Evolutionary conservation across 2,888 invertebrate species (phyloP), one percentile per base, ranked within the genome.

Genomic region (Agrotis exclamationis): DNA sequence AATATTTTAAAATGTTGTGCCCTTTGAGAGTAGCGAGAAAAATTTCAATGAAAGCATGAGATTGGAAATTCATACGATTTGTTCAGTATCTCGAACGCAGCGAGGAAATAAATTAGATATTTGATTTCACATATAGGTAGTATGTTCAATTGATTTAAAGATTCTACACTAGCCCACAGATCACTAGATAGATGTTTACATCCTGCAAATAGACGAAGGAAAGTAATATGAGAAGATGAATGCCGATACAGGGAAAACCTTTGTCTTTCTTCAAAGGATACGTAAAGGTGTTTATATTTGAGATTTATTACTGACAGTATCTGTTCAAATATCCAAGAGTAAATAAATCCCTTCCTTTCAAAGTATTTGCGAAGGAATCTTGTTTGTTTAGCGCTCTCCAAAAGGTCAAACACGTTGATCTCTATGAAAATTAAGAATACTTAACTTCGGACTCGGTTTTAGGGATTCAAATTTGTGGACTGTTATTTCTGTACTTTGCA

Each of bases 331-430:
- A 83, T 82, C 77, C 63, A 33, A 63, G 53, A 53, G 70, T 73
- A 75, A 80, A 71, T 83, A 83, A 65, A 83, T 74, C 47, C 66
- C 62, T 70, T 65, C 81, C 67, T 79, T 80, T 76, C 64, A 66
- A 78, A 79, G 75, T 83, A 83, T 81, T 79, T 80, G 81, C 70
- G 39, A 78, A 73, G 68, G 57, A 79, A 79, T 83, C 66, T 64
- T 72, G 66, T 82, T 82, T 82, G 68, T 79, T 82, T 68, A 72
- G 69, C 72, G 79, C 62, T 68, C 67, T 68, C 65, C 54, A 68
- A 82, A 72, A 79, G 79, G 79, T 81, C 82, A 72, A 64, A 82
- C 24, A 63, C 58, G 62, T 76, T 70, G 79, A 72, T 70, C 73
- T 76, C 56, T 73, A 79, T 76, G 70, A 82, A 79, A 82, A 82